Evolutionary conservation across 2,888 invertebrate genomes (phyloP).

Genomic region (Cheilosia vernalis): DNA sequence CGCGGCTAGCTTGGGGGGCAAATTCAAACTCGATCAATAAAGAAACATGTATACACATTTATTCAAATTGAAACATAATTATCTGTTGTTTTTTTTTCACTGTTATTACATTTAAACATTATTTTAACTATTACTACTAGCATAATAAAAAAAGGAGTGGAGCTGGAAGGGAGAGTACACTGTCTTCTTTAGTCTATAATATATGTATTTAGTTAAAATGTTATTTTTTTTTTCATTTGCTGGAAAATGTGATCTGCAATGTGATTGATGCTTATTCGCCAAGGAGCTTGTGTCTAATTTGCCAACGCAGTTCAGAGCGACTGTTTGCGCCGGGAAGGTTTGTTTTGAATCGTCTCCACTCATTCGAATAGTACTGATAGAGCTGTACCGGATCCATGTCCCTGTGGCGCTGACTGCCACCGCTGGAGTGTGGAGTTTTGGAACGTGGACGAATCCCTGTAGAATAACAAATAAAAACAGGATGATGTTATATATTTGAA

Average conservation of each 20-base stretch:
- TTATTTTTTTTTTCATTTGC: conserved; percentile 3
- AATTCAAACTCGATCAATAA: conserved; percentile 87
- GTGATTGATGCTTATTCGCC: conserved; percentile 76
- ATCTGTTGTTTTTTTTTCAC: conserved; percentile 52
- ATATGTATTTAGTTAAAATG: conserved; percentile 3
- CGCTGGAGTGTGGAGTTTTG: conserved; percentile 74
- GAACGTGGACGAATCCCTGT: conserved; percentile 76
- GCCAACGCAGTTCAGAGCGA: conserved; percentile 88
- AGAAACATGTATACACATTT: conserved; percentile 74
- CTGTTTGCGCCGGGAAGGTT: conserved; percentile 89
- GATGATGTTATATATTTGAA: background rate
- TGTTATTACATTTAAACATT: conserved; percentile 72
- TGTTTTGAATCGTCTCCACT: conserved; percentile 89
- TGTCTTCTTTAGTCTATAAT: conserved; percentile 15
- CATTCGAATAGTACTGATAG: conserved; percentile 89
- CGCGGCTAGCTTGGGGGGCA: conserved; percentile 81
- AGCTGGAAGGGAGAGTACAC: conserved; percentile 52
- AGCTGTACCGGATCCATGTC: conserved; percentile 88
- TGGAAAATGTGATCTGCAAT: conserved; percentile 12
- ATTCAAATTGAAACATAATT: conserved; percentile 69
- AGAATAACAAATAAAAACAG: conserved; percentile 12
- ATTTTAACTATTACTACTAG: conserved; percentile 74
- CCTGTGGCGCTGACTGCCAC: conserved; percentile 39
- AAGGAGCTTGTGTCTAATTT: conserved; percentile 88
- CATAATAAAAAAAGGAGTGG: conserved; percentile 64